Base-by-base conservation (phyloP, 1,140 invertebrate genomes). In the Thrips palmi region DNA sequence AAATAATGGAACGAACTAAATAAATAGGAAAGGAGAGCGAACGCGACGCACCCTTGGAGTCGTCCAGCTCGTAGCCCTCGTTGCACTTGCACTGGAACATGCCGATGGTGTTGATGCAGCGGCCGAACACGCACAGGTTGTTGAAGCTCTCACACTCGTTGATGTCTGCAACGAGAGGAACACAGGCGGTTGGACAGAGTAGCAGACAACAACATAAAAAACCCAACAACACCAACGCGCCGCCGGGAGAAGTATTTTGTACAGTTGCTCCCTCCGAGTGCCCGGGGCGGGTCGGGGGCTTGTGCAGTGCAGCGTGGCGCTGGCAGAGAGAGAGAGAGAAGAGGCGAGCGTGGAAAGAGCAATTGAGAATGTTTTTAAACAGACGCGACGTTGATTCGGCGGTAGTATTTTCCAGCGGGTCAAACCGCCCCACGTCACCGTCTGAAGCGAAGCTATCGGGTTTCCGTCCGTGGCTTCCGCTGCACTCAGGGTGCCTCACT, bases 81-180 rank as follows among this genome's bases (percentile, higher is more conserved):
- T 82, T 68, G 52, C 85, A 88, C 43, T 79, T 71, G 53, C 83
- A 89, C 30, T 74, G 67, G 56, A 87, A 89, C 70, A 84, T 84
- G 11, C 86, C 85, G 54, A 83, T 78, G 2, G 79, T 74, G 54
- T 92, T 92, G 49, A 84, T 79, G 59, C 86, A 89, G 43, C 65
- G 67, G 0, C 85, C 85, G 55, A 71, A 83, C 3, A 86, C 77
- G 54, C 85, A 92, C 2, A 89, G 62, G 50, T 87, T 83, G 49
- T 70, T 74, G 57, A 89, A 88, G 58, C 80, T 76, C 19, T 75
- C 68, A 52, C 89, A 96, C 54, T 96, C 89, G 52, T 96, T 74
- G 17, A 92, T 82, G 54, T 94, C 89, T 69, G 48, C 31, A 59
- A 54, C 22, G 23, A 22, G 4, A 29, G 40, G 11, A 39, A 12